These are phyloP conservation scores for Mycteria americana DNA, from an alignment of 2,797 vertebrate species.

Conservation along the genomic window DNA sequence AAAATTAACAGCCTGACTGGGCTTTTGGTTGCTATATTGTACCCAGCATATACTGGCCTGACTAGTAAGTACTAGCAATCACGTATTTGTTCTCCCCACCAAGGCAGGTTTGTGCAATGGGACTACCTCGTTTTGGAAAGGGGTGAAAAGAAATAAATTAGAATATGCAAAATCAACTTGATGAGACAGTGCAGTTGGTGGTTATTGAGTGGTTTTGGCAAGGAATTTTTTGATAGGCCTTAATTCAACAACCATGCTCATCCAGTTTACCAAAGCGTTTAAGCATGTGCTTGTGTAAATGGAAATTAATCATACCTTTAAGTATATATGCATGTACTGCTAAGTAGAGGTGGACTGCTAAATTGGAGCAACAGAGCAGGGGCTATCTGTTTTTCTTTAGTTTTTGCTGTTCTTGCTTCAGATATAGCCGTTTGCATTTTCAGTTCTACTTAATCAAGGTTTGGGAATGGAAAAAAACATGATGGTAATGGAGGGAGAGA, in stretches of 20 bases:
- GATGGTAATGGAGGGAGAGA: background rate
- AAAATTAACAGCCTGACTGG: background rate
- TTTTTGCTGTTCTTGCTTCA: background rate
- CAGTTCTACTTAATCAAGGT: fast-evolving
- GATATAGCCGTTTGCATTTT: background rate
- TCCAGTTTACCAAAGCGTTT: background rate
- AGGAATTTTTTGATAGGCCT: background rate
- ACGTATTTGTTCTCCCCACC: background rate
- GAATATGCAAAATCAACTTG: background rate
- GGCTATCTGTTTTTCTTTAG: fast-evolving
- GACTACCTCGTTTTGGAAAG: background rate
- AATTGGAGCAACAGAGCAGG: background rate
- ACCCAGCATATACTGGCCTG: background rate
- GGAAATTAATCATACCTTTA: background rate
- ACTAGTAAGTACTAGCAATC: background rate
- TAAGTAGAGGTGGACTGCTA: background rate
- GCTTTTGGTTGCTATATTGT: background rate
- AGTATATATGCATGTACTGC: background rate
- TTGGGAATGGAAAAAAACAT: background rate
- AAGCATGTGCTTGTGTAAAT: background rate
- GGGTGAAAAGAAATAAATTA: background rate
- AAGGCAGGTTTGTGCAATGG: background rate
- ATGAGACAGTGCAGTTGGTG: background rate
- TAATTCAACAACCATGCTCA: background rate
- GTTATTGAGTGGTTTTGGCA: background rate